These are phyloP conservation scores for Hippocampus barbouri DNA, from an alignment of 2,113 vertebrate genomes.

Conservation along the genomic window DNA sequence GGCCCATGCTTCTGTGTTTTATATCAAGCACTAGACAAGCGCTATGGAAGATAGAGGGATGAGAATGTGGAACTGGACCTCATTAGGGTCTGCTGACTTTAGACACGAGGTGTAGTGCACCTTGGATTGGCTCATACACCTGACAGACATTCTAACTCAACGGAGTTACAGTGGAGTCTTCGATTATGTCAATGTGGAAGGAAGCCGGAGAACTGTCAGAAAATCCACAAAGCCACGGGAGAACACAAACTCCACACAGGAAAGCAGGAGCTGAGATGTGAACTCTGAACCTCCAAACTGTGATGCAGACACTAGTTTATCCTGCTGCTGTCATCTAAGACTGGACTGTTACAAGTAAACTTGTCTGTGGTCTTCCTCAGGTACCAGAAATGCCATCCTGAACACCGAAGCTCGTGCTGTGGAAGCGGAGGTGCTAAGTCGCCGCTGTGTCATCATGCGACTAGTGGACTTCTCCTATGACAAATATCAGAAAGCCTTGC, in stretches of 20 bases:
- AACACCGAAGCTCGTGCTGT: constrained; percentile 93
- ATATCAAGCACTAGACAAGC: not conserved
- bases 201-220: not conserved
- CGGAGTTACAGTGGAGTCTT: not conserved
- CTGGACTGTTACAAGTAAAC: not conserved
- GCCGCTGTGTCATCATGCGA: constrained; percentile 94
- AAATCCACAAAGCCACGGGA: not conserved
- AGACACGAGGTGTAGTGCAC: not conserved
- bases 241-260: not conserved
- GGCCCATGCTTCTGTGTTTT: too few relatives aligned
- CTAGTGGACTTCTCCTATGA: constrained; percentile 92
- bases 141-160: too few relatives aligned
- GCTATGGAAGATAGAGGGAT: not conserved
- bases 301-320: not conserved
- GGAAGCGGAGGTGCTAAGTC: constrained; percentile 92
- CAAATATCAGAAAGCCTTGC: constrained; percentile 91
- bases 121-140: too few relatives aligned
- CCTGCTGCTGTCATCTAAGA: not conserved
- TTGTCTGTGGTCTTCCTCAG: constrained; percentile 55
- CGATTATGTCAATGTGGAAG: not conserved
- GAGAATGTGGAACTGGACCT: not conserved
- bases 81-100: not conserved
- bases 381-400: constrained; percentile 90
- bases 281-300: not conserved
- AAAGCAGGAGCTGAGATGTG: not conserved